These are phyloP conservation scores for Capricornis sumatraensis DNA, from an alignment of 2,113 vertebrate genomes.

Conservation along the genomic window DNA sequence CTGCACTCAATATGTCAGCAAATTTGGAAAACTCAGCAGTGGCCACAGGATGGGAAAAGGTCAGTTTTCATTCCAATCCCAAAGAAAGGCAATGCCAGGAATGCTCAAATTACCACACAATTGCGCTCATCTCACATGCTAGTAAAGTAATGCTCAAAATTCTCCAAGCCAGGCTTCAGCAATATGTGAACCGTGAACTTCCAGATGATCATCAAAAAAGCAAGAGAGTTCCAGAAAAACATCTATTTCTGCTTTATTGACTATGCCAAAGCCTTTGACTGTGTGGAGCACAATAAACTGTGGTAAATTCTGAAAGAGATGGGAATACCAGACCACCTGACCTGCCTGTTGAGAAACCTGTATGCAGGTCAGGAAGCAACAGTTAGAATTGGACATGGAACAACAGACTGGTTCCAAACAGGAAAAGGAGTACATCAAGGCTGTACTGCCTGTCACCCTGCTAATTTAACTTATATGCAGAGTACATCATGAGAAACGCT, in stretches of 20 bases:
- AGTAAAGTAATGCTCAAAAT: not conserved
- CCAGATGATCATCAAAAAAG: not conserved
- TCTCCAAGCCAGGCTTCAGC: not conserved
- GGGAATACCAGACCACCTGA: not conserved
- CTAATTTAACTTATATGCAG: not conserved
- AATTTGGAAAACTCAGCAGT: not conserved
- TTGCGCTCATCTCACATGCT: not conserved
- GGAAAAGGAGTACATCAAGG: not conserved
- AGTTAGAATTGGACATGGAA: not conserved
- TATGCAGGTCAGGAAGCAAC: not conserved
- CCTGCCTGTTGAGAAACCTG: not conserved
- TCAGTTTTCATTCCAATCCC: not conserved
- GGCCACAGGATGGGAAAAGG: not conserved
- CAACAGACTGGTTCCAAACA: not conserved
- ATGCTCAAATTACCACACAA: not conserved
- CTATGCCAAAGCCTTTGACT: not conserved
- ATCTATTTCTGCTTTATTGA: not conserved
- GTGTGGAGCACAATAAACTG: not conserved
- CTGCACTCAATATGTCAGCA: not conserved
- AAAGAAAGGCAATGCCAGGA: not conserved
- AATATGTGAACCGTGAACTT: accelerated
- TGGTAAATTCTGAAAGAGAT: not conserved
- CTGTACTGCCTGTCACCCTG: not conserved
- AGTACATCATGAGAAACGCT: not conserved
- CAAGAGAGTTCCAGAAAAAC: not conserved